Evolutionary conservation across 2,113 vertebrate species (phyloP).

Genomic region (Macquaria ambigua): DNA sequence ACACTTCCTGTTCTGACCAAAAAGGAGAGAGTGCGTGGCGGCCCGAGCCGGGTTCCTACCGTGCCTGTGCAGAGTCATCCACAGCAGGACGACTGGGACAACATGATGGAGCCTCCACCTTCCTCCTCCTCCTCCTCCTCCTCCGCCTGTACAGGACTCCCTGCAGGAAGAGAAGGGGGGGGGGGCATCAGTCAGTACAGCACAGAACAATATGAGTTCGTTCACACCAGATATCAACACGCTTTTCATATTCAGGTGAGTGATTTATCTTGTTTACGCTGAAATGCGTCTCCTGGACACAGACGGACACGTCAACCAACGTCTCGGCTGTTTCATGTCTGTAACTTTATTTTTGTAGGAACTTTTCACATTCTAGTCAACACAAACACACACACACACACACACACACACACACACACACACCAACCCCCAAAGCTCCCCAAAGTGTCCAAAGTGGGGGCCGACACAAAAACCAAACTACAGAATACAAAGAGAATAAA

Average conservation of each 20-base stretch:
- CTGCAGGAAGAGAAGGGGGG: conserved; percentile 72
- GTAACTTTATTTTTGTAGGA: too few relatives aligned
- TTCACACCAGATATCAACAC: background rate
- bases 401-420: too few relatives aligned
- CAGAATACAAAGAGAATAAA: too few relatives aligned
- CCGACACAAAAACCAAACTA: too few relatives aligned
- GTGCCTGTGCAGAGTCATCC: conserved; percentile 76
- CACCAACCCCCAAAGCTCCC: too few relatives aligned
- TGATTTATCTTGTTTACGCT: too few relatives aligned
- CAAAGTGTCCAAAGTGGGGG: too few relatives aligned
- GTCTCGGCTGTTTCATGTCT: too few relatives aligned
- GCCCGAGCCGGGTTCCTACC: conserved; percentile 79
- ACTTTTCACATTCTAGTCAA: too few relatives aligned
- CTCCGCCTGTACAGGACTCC: conserved; percentile 85
- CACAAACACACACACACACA: too few relatives aligned
- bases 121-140: conserved; percentile 88
- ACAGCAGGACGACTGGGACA: conserved; percentile 78
- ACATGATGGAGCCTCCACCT: conserved; percentile 86
- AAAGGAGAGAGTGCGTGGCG: background rate
- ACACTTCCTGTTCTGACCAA: background rate
- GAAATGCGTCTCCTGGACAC: too few relatives aligned
- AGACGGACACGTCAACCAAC: too few relatives aligned
- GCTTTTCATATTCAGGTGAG: background rate
- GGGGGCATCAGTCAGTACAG: background rate
- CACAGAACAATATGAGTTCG: background rate